These are phyloP conservation scores for Cyclophora albipunctata DNA, from an alignment of 2,888 invertebrate genomes.

Conservation along the genomic window DNA sequence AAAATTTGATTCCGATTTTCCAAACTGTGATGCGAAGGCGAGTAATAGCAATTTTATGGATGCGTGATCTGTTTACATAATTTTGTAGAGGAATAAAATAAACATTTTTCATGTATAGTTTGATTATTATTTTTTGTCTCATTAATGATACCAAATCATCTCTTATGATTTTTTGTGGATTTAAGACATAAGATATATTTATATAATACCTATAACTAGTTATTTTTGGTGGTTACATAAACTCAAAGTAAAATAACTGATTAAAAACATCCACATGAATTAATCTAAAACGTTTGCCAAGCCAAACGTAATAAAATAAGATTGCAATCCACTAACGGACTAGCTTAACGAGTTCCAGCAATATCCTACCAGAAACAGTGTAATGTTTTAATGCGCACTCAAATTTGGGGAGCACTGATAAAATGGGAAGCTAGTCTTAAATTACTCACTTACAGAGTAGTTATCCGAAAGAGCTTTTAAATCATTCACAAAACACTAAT, in stretches of 20 bases:
- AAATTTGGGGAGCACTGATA: constrained; percentile 74
- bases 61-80: background rate
- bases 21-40: constrained; percentile 12
- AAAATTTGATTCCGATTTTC: constrained; percentile 18
- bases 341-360: constrained; percentile 31
- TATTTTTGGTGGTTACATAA: too few species aligned
- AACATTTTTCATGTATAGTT: too few species aligned
- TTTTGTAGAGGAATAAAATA: background rate
- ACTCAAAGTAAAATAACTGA: too few species aligned
- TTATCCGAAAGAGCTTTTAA: constrained; percentile 77
- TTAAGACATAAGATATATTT: too few species aligned
- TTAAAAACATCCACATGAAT: background rate
- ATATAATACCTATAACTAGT: too few species aligned
- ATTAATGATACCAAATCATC: too few species aligned
- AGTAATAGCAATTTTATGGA: constrained; percentile 1
- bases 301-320: constrained; percentile 19
- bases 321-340: constrained; percentile 34
- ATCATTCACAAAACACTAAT: constrained; percentile 77
- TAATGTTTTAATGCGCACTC: constrained; percentile 74
- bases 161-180: too few species aligned
- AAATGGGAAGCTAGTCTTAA: constrained; percentile 74
- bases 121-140: too few species aligned
- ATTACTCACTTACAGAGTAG: constrained; percentile 76
- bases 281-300: constrained; percentile 10
- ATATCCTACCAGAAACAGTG: constrained; percentile 34